phyloP scores from a whole-genome alignment of 2,797 vertebrate genomes.

The Hypotaenidia philippensis region DNA sequence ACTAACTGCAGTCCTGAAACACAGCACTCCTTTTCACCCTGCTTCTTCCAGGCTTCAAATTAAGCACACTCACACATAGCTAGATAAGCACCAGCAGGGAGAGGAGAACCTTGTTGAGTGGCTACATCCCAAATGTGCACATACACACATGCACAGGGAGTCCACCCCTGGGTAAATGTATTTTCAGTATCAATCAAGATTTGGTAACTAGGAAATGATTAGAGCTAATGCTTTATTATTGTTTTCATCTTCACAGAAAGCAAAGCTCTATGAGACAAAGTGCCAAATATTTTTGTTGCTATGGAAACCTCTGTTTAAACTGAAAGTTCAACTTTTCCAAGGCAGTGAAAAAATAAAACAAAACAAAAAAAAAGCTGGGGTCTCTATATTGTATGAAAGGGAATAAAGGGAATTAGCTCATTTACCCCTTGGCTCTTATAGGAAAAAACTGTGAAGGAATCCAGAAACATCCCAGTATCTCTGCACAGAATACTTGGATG shows the following conservation, averaged over 20 bases:
- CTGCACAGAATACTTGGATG: not conserved
- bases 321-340: slow-evolving; percentile 23
- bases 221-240: not conserved
- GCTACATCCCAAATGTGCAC: not conserved
- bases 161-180: not conserved
- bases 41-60: not conserved
- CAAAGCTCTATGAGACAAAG: slow-evolving; percentile 14
- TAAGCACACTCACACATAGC: not conserved
- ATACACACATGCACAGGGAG: not conserved
- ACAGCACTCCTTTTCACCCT: slow-evolving; percentile 21
- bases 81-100: not conserved
- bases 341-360: not conserved
- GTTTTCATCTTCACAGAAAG: not conserved
- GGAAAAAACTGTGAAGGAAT: not conserved
- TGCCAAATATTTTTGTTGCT: slow-evolving; percentile 47
- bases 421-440: not conserved
- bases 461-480: not conserved
- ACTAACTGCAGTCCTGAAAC: slow-evolving; percentile 2
- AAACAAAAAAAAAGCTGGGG: not conserved
- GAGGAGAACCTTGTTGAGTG: not conserved
- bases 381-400: not conserved
- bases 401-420: slow-evolving; percentile 9
- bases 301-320: slow-evolving; percentile 52
- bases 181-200: not conserved
- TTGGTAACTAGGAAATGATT: not conserved